A percentile compares a stretch with the other conserved stretches of the same genome.
Conservation (phyloP, 2,888 invertebrate species). For the Terebella lapidaria region DNA sequence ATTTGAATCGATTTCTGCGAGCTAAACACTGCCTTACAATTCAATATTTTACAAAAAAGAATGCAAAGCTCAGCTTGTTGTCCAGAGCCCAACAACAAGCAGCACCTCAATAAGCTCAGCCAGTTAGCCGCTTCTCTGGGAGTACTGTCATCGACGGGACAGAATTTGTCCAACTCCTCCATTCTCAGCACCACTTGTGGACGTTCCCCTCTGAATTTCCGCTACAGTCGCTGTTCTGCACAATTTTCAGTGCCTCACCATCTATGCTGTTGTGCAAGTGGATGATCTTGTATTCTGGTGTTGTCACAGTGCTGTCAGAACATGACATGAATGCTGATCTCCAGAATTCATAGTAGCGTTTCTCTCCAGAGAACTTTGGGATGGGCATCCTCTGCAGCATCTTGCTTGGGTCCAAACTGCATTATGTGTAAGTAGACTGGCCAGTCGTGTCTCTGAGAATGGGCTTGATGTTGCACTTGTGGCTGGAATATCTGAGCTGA, state of each 20-base stretch:
- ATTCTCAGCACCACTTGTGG: constrained; percentile 4
- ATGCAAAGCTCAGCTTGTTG: too few relatives aligned
- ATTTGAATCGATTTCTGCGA: too few relatives aligned
- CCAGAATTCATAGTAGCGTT: constrained; percentile 14
- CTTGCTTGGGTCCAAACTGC: constrained; percentile 12
- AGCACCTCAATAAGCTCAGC: too few relatives aligned
- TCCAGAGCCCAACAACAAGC: too few relatives aligned
- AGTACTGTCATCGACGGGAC: constrained; percentile 2
- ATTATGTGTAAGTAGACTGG: too few relatives aligned
- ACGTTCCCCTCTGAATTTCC: constrained; percentile 11
- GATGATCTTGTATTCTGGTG: constrained; percentile 19
- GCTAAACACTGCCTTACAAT: too few relatives aligned
- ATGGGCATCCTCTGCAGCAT: constrained; percentile 4
- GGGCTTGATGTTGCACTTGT: too few relatives aligned
- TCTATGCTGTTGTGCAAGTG: constrained; percentile 10
- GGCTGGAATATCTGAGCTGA: too few relatives aligned
- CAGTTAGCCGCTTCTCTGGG: too few relatives aligned
- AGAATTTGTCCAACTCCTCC: constrained; percentile 13
- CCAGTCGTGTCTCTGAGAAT: too few relatives aligned
- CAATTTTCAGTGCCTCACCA: constrained; percentile 8
- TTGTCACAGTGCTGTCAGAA: constrained; percentile 2
- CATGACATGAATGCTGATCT: constrained; percentile 15
- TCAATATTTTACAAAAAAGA: too few relatives aligned
- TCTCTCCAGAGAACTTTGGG: constrained; percentile 12
- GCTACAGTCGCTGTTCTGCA: constrained; percentile 7